Percentiles rank a stretch among this genome's conserved stretches.
Conservation (phyloP, 2,888 invertebrate genomes). For the Balanococcus diminutus region DNA sequence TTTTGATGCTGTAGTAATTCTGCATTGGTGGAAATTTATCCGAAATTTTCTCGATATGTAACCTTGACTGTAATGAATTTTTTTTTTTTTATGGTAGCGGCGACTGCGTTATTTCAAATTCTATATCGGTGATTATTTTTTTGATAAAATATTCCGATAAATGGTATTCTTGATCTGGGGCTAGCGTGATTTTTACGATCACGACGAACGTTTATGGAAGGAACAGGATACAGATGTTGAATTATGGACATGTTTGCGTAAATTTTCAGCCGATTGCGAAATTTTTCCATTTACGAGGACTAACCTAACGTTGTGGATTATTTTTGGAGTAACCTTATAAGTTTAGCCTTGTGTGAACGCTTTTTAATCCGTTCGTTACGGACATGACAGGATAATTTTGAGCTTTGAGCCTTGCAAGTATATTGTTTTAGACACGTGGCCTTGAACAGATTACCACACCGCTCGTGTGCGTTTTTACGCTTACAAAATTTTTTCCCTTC, state of each 20-base stretch:
- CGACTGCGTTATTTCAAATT: background rate
- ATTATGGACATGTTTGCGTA: background rate
- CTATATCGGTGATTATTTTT: background rate
- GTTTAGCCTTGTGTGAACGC: background rate
- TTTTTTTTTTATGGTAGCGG: background rate
- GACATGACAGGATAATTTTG: conserved; percentile 44
- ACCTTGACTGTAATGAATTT: conserved; percentile 24
- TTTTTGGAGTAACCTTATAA: conserved; percentile 2
- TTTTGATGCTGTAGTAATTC: background rate
- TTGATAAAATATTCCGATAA: conserved; percentile 1
- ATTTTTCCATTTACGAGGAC: too few species aligned
- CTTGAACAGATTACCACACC: conserved; percentile 52
- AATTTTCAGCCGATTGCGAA: too few species aligned
- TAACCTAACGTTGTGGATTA: too few species aligned
- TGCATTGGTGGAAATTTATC: background rate
- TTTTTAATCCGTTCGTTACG: conserved; percentile 31
- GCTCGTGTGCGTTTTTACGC: background rate
- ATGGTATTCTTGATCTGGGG: background rate
- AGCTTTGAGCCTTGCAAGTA: conserved; percentile 51
- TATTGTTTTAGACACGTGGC: conserved; percentile 43
- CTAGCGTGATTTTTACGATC: background rate
- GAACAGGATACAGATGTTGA: background rate
- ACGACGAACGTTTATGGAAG: background rate
- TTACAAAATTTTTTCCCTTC: conserved; percentile 20
- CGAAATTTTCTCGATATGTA: background rate